phyloP scores from a whole-genome alignment of 2,113 vertebrate genomes.

The Amblyopsis rosae region DNA sequence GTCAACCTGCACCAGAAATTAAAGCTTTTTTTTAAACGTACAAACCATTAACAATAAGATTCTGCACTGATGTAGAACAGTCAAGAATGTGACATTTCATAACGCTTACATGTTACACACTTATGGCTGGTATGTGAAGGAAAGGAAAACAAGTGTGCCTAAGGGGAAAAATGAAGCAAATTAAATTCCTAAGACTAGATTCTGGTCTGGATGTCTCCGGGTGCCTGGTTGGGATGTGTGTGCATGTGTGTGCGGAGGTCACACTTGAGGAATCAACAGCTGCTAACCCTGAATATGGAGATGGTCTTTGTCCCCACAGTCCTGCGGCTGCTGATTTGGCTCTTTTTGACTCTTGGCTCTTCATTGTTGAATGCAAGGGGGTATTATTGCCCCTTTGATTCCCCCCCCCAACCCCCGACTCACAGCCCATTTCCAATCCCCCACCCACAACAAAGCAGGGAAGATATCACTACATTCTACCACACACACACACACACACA shows the following conservation, averaged over 20 bases:
- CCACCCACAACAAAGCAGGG: neutral
- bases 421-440: too few species aligned
- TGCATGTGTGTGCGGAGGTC: constrained; percentile 7
- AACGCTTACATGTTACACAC: neutral
- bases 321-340: constrained; percentile 31
- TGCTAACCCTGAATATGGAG: constrained; percentile 71
- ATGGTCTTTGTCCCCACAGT: constrained; percentile 64
- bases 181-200: constrained; percentile 48
- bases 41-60: constrained; percentile 3
- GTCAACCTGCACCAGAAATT: constrained; percentile 80
- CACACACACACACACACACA: constrained; percentile 33
- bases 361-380: constrained; percentile 44
- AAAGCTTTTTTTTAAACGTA: too few species aligned
- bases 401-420: constrained; percentile 13
- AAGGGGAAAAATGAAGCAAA: constrained; percentile 1
- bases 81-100: neutral
- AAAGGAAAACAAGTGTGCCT: neutral
- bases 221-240: constrained; percentile 40
- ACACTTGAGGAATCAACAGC: constrained; percentile 69
- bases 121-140: constrained; percentile 9
- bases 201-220: constrained; percentile 37
- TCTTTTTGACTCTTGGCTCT: constrained; percentile 31
- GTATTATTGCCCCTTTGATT: constrained; percentile 27
- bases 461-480: too few species aligned
- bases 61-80: neutral